Base-by-base conservation (phyloP, 2,888 invertebrate species). In the Sphaerophoria taeniata region DNA sequence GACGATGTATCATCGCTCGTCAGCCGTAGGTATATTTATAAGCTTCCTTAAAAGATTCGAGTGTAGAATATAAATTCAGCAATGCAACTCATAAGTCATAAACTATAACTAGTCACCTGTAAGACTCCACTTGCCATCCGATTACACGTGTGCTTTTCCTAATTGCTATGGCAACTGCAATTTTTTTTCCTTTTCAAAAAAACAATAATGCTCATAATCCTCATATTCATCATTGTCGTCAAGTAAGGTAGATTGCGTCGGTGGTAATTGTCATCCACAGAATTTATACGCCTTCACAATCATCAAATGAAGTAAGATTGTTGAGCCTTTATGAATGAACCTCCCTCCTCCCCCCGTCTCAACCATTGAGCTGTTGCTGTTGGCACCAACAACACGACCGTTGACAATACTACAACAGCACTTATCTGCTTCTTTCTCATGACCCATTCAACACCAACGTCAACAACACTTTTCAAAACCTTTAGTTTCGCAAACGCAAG, bases 81-180 rank as follows among this genome's bases (percentile, higher is more conserved):
- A n/a, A n/a, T n/a, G n/a, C 56, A 82, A 72, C 71, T 67, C 77
- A 65, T n/a, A n/a, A n/a, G n/a, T n/a, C n/a, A n/a, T 72, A 67
- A 72, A 78, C 43, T 73, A 61, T 45, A 56, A 43, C 55, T 61
- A 70, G 58, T 70, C 70, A 71, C 33, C 69, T 74, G 73, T 78
- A 70, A 56, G 79, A 70, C 79, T 79, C 70, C 79, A 74, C 79
- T 71, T 51, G 70, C 63, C 74, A 65, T 53, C 51, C 83, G 70
- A 83, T 83, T 83, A n/a, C 83, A 84, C 83, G 83, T 84, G 79
- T 75, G 74, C 83, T 83, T 67, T 74, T 43, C 56, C 73, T 83
- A 83, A 83, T 83, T 83, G 83, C 79, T n/a, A n/a, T n/a, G 53
- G 65, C 69, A 74, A 83, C 74, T 73, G 78, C 69, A 74, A 33